A percentile compares a stretch with the other conserved stretches of the same genome.
phyloP scores from a whole-genome alignment of 2,797 vertebrate genomes.

The Ataeniobius toweri region DNA sequence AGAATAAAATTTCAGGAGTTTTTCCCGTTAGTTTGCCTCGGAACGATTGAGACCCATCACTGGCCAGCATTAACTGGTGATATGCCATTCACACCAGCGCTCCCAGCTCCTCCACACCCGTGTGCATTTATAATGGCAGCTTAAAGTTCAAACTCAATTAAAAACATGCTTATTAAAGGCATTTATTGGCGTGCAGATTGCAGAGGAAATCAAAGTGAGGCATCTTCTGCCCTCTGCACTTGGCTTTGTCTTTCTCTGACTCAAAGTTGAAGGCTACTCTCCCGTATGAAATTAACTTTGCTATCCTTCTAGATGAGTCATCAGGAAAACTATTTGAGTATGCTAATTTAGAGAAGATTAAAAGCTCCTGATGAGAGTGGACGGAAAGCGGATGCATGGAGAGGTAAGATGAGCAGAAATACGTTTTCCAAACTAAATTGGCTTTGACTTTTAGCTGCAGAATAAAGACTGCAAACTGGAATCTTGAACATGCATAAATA shows the following conservation, averaged over 20 bases:
- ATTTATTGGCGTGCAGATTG: slow-evolving; percentile 3
- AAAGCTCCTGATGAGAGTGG: slow-evolving; percentile 68
- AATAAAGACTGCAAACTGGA: neutral
- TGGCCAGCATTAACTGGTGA: slow-evolving; percentile 57
- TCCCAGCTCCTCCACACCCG: slow-evolving; percentile 16
- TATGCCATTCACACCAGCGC: slow-evolving; percentile 58
- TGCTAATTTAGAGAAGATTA: slow-evolving; percentile 71
- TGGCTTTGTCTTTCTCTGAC: slow-evolving; percentile 52
- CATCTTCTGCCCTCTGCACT: slow-evolving; percentile 39
- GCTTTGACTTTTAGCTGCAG: neutral
- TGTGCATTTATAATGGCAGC: slow-evolving; percentile 8
- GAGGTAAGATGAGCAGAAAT: neutral
- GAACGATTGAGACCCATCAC: slow-evolving; percentile 10
- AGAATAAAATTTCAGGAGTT: slow-evolving; percentile 65
- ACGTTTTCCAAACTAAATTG: neutral
- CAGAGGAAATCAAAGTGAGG: slow-evolving; percentile 26
- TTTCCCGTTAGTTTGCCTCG: slow-evolving; percentile 13
- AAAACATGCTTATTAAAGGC: slow-evolving; percentile 45
- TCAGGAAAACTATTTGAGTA: slow-evolving; percentile 74
- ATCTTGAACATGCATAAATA: neutral
- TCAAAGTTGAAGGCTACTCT: slow-evolving; percentile 56
- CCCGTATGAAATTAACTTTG: slow-evolving; percentile 71
- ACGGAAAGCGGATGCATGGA: slow-evolving; percentile 11
- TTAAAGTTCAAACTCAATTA: slow-evolving; percentile 69
- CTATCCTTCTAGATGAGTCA: slow-evolving; percentile 67